Conservation (phyloP, 2,888 invertebrate genomes). For the Quadroppia sp. region DNA sequence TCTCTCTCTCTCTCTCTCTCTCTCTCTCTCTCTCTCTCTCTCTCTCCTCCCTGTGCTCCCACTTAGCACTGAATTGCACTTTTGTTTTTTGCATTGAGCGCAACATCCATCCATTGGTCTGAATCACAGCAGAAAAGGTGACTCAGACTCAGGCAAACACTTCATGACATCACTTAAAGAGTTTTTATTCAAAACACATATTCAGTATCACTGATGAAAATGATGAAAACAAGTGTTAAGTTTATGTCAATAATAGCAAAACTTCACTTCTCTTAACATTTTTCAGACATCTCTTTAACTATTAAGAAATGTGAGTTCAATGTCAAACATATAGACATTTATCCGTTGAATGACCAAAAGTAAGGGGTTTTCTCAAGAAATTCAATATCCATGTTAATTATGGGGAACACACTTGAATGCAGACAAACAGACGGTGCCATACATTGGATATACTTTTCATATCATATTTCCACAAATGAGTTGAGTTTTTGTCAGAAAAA, state of each 20-base stretch:
- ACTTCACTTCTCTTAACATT: not conserved
- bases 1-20: no score
- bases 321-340: not conserved
- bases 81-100: not conserved
- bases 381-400: slow-evolving; percentile 25
- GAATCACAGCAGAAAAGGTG: not conserved
- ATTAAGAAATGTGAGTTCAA: slow-evolving; percentile 1
- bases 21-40: no score
- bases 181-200: not conserved
- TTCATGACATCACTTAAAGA: not conserved
- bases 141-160: not conserved
- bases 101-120: not conserved
- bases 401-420: not conserved
- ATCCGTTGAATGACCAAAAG: not conserved
- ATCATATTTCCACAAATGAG: no score
- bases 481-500: not conserved
- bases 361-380: not conserved
- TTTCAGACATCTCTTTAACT: not conserved
- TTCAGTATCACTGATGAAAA: not conserved
- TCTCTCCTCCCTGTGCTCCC: not conserved
- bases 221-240: not conserved
- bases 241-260: not conserved
- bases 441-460: not conserved
- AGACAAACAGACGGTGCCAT: not conserved
- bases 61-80: slow-evolving; percentile 3